Evolutionary conservation across 2,797 vertebrate genomes (phyloP).

Genomic region (Oreochromis mossambicus): DNA sequence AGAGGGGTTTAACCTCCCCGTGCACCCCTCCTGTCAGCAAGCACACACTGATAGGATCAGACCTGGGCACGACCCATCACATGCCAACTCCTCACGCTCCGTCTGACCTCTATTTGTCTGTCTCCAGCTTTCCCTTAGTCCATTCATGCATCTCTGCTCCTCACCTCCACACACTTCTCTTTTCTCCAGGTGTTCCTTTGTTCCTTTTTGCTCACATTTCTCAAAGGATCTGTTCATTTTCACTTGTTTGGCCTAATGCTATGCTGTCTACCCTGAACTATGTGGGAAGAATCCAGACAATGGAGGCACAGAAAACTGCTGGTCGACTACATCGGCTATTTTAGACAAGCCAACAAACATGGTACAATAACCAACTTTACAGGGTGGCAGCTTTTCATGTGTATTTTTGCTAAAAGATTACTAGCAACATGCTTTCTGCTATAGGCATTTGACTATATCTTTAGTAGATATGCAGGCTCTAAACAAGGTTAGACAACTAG

Average conservation of each 20-base stretch:
- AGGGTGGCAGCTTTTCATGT: neutral
- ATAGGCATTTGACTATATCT: neutral
- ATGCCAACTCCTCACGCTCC: slow-evolving; percentile 59
- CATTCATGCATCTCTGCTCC: slow-evolving; percentile 50
- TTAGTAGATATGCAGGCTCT: neutral
- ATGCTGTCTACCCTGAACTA: neutral
- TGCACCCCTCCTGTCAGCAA: slow-evolving; percentile 62
- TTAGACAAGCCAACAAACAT: neutral
- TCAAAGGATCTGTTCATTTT: slow-evolving; percentile 22
- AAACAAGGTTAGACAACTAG: neutral
- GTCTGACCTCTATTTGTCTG: slow-evolving; percentile 68
- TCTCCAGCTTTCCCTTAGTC: slow-evolving; percentile 41
- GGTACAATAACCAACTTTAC: neutral
- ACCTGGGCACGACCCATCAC: slow-evolving; percentile 70
- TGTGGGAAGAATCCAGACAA: slow-evolving; percentile 21
- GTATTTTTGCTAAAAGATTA: neutral
- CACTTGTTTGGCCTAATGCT: neutral
- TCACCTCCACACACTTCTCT: slow-evolving; percentile 12
- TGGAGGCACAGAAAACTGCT: neutral
- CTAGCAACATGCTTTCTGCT: neutral
- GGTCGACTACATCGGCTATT: neutral
- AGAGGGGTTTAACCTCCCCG: slow-evolving; percentile 42
- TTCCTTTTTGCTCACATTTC: slow-evolving; percentile 44
- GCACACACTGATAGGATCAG: slow-evolving; percentile 63
- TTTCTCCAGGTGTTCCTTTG: slow-evolving; percentile 69